Evolutionary conservation across 92 coral and sea anemone species (phyloP), one percentile per base, ranked within the genome.

Genomic region (Palythoa caribaeorum): DNA sequence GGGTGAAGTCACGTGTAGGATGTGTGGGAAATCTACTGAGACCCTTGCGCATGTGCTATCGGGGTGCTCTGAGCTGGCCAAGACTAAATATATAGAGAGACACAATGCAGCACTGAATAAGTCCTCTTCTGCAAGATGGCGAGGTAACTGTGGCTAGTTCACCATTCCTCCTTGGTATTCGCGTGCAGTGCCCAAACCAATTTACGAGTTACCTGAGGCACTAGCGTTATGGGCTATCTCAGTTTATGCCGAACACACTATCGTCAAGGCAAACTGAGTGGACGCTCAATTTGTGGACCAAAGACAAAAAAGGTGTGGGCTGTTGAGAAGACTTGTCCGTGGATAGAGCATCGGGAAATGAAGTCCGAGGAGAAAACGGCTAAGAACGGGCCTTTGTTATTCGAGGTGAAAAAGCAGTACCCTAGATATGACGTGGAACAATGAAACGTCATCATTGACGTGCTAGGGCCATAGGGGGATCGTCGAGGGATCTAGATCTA

Each of bases 221-320:
- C 48, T 9, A 7, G 53, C 50, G 50, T 38, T 71, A 36, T 37
- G 0, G 50, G 76, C 2, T 71, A 50, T 8, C 48, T 16, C 44
- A 71, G 76, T 71, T 71, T 35, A 71, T 9, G 76, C 76, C 48
- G 76, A 71, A 16, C 76, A 71, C 48, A 35, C 48, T n/a, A n/a
- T n/a, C n/a, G n/a, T n/a, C n/a, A n/a, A n/a, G n/a, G n/a, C n/a
- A n/a, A n/a, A n/a, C n/a, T 35, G 76, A 37, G 76, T 71, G 16
- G 76, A 36, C n/a, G n/a, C 16, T 37, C 48, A 3, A 38, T 36
- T 71, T 71, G 76, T 36, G 6, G 0, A 71, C 20, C 76, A 37
- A 11, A 53, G 76, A 71, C 50, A 36, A 71, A 37, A 16, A 71
- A 71, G 75, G 39, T 21, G 75, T 71, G 9, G 47, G 75, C 75